Base-by-base conservation (phyloP, 2,888 invertebrate species). In the Xanthia togata region DNA sequence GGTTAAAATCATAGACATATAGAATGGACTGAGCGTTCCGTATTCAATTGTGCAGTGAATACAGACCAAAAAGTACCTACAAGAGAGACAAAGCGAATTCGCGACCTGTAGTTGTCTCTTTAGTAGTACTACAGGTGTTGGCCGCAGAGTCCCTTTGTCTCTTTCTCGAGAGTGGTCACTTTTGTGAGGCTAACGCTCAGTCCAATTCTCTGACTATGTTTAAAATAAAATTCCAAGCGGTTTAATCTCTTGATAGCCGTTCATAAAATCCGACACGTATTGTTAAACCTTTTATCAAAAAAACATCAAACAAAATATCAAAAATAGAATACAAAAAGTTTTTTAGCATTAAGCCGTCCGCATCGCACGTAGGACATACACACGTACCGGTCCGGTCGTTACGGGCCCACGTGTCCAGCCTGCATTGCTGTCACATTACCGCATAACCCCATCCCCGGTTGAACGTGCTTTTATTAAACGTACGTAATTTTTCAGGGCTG, bases 381-480 rank as follows among this genome's bases (percentile, higher is more conserved):
- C 88, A 88, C 88, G 88, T 89, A 81, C 72, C 53, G 68, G 81
- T 57, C 68, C 77, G 80, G 87, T 88, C 88, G 86, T 88, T 88
- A 88, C 79, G 79, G 57, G 76, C 77, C 83, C 82, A 83, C 88
- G 87, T 89, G 89, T 86, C 82, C 85, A 68, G 84, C 82, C 76
- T 81, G 82, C 85, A 83, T 75, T 78, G 76, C 84, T 75, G 85
- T 78, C 78, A 82, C 80, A 85, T 88, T 84, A 87, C 87, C 83
- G 87, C 78, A 82, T 81, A 83, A 79, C 85, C 73, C 71, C 67
- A 78, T 77, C 73, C 73, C 50, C 62, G 64, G 64, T 23, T 67
- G 76, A 70, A 88, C 88, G 88, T 87, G 87, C 70, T 80, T 87
- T 81, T 88, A 84, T 86, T 82, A 84, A 81, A 73, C 60, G 60